These are phyloP conservation scores for Choreutis nemorana DNA, from an alignment of 2,888 invertebrate genomes.

Conservation along the genomic window DNA sequence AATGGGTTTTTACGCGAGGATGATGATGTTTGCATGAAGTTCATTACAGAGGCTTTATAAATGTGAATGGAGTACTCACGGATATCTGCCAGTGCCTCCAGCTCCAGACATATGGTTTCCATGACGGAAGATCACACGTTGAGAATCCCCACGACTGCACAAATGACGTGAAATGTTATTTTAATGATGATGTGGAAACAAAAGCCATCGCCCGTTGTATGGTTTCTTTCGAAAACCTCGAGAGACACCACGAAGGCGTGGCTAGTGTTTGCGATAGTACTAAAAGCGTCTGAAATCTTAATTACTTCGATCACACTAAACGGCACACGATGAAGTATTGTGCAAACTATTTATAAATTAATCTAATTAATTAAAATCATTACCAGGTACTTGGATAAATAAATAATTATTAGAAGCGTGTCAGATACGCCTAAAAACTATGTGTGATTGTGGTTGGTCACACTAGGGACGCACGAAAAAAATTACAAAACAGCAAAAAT, in stretches of 20 bases:
- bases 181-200: no score
- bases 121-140: constrained; percentile 77
- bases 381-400: no score
- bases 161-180: constrained; percentile 20
- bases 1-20: constrained; percentile 5
- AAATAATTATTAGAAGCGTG: constrained; percentile 25
- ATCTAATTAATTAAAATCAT: no score
- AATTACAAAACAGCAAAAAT: constrained; percentile 3
- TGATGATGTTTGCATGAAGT: constrained; percentile 7
- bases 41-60: constrained; percentile 3
- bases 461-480: constrained; percentile 20
- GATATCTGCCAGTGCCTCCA: constrained; percentile 72
- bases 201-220: no score
- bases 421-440: constrained; percentile 16
- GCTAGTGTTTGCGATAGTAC: no score
- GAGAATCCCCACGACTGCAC: constrained; percentile 75
- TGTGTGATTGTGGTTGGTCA: constrained; percentile 26
- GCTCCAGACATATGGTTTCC: constrained; percentile 76
- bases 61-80: no score
- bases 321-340: no score
- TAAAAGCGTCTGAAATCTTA: no score
- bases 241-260: no score
- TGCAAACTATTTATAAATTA: no score
- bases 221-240: no score
- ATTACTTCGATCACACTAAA: no score